Evolutionary conservation across 2,113 vertebrate species (phyloP).

Genomic region (Otis tarda): DNA sequence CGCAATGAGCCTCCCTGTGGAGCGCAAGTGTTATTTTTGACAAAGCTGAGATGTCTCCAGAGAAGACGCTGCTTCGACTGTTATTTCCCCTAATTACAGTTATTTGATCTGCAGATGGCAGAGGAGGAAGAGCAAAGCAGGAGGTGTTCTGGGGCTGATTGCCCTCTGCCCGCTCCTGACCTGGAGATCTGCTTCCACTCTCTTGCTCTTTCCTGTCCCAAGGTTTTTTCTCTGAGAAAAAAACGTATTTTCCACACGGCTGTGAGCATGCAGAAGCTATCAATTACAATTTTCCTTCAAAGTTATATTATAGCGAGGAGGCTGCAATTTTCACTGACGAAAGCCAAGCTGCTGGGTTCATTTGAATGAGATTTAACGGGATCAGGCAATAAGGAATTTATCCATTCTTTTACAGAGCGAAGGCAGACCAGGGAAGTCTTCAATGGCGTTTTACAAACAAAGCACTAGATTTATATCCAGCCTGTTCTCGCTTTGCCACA

Average conservation of each 20-base stretch:
- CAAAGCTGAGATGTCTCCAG: neutral
- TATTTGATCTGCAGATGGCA: neutral
- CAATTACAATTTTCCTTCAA: neutral
- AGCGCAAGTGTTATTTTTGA: neutral
- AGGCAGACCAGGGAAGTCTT: neutral
- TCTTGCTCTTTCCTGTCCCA: neutral
- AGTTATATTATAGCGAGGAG: accelerated
- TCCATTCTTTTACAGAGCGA: neutral
- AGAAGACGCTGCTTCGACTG: neutral
- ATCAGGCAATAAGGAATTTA: neutral
- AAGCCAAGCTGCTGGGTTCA: neutral
- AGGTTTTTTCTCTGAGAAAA: accelerated
- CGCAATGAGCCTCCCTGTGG: neutral
- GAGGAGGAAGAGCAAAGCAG: neutral
- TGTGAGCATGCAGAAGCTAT: neutral
- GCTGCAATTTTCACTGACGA: neutral
- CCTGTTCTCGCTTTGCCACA: neutral
- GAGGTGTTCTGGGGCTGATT: neutral
- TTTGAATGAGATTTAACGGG: neutral
- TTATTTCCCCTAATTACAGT: neutral
- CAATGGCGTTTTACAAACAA: neutral
- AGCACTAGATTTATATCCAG: neutral
- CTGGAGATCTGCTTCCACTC: neutral
- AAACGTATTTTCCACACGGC: neutral
- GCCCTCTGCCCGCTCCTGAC: neutral